phyloP scores from a whole-genome alignment of 92 coral and sea anemone species.

The Porites lobata region DNA sequence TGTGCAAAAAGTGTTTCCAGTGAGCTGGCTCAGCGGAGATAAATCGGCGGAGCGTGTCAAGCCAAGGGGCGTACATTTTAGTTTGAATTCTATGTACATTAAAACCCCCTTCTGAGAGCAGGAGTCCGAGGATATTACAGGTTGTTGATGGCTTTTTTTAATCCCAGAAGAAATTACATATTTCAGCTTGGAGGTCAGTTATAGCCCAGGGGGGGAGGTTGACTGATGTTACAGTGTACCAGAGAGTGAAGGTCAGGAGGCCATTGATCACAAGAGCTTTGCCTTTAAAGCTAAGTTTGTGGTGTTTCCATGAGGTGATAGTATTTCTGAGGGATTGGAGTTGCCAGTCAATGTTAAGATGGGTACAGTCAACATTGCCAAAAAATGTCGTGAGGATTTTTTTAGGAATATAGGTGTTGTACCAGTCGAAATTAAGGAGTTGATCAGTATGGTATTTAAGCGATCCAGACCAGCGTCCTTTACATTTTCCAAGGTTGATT shows the following conservation, averaged over 20 bases:
- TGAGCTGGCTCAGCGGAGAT: background rate
- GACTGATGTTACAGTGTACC: background rate
- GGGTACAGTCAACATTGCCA: constrained; percentile 11
- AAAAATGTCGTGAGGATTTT: background rate
- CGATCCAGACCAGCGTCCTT: background rate
- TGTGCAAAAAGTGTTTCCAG: background rate
- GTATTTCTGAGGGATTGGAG: background rate
- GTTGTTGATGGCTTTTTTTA: background rate
- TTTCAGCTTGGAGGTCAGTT: background rate
- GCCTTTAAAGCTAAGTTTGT: background rate
- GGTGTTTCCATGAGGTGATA: background rate
- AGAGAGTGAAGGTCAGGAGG: background rate
- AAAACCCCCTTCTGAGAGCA: background rate
- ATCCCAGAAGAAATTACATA: background rate
- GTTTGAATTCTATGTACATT: background rate
- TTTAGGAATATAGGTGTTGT: background rate
- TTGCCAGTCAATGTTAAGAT: background rate
- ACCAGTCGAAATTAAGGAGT: background rate
- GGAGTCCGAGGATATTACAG: background rate
- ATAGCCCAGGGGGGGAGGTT: background rate
- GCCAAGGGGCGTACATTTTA: background rate
- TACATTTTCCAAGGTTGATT: background rate
- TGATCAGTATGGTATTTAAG: background rate
- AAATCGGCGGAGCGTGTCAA: background rate
- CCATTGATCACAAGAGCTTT: background rate